Conservation (phyloP, 2,113 vertebrate genomes). For the Lagopus leucura region DNA sequence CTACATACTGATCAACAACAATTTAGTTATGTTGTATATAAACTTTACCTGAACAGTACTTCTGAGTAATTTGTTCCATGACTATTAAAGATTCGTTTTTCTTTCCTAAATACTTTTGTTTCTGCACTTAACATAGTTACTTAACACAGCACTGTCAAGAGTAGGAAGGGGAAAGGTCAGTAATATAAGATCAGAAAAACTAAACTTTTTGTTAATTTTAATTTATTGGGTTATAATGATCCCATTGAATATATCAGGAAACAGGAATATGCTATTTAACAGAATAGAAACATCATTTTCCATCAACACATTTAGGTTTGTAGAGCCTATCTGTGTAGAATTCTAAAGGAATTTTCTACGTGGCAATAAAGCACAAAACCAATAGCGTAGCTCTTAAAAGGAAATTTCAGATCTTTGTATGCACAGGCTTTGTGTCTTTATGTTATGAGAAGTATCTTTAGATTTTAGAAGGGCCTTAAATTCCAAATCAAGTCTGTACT, state of each 20-base stretch:
- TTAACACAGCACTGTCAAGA: rapidly evolving
- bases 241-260: not conserved
- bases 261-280: not conserved
- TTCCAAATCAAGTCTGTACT: not conserved
- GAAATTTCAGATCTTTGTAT: not conserved
- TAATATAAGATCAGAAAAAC: not conserved
- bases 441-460: not conserved
- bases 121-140: not conserved
- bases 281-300: not conserved
- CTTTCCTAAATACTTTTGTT: not conserved
- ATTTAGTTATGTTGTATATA: not conserved
- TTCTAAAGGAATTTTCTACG: not conserved
- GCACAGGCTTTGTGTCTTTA: rapidly evolving
- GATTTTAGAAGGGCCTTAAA: not conserved
- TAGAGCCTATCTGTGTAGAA: not conserved
- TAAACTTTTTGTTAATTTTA: not conserved
- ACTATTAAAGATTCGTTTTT: not conserved
- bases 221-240: not conserved
- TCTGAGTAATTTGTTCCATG: conserved; percentile 61
- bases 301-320: rapidly evolving
- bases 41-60: not conserved
- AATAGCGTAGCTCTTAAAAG: not conserved
- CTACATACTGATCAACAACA: not conserved
- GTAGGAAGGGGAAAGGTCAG: not conserved
- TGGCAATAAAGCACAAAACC: not conserved